Percentiles rank a stretch among this genome's conserved stretches.
Evolutionary conservation across 1,140 invertebrate species (phyloP).

Genomic region (Hypsibius dujardini): DNA sequence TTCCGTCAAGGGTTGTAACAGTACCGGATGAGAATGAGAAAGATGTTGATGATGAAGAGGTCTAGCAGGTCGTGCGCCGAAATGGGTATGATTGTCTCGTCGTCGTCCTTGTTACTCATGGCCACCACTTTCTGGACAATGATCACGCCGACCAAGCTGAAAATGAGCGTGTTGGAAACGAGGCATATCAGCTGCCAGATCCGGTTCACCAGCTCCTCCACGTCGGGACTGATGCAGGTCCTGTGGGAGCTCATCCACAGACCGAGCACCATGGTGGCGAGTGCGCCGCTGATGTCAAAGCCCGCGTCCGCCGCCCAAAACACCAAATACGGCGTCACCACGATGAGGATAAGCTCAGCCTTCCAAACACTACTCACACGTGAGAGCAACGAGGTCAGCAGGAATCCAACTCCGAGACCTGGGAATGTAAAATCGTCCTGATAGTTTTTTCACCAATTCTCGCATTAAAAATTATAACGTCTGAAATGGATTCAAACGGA

Average conservation of each 20-base stretch:
- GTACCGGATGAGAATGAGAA: conserved; percentile 32
- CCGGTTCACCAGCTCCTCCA: conserved; percentile 33
- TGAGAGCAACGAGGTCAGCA: not conserved
- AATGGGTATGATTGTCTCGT: conserved; percentile 25
- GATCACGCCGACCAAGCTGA: conserved; percentile 35
- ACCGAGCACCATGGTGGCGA: conserved; percentile 35
- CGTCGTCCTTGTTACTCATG: conserved; percentile 3
- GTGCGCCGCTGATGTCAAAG: conserved; percentile 34
- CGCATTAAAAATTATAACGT: too few species aligned
- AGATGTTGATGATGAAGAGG: conserved; percentile 31
- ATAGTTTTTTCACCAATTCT: not conserved
- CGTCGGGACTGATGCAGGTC: conserved; percentile 35
- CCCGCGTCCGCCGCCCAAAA: conserved; percentile 34
- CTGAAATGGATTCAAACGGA: not conserved
- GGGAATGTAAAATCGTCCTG: not conserved
- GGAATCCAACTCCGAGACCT: not conserved
- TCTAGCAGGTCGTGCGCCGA: conserved; percentile 29
- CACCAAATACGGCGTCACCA: conserved; percentile 34
- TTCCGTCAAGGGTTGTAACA: not conserved
- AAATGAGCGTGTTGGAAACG: conserved; percentile 37
- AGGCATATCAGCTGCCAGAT: conserved; percentile 37
- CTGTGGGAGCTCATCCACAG: conserved; percentile 31
- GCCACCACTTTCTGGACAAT: conserved; percentile 28
- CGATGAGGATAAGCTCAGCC: conserved; percentile 35
- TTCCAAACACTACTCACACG: not conserved